Base-by-base conservation (phyloP, 2,113 vertebrate species). In the Albula glossodonta region DNA sequence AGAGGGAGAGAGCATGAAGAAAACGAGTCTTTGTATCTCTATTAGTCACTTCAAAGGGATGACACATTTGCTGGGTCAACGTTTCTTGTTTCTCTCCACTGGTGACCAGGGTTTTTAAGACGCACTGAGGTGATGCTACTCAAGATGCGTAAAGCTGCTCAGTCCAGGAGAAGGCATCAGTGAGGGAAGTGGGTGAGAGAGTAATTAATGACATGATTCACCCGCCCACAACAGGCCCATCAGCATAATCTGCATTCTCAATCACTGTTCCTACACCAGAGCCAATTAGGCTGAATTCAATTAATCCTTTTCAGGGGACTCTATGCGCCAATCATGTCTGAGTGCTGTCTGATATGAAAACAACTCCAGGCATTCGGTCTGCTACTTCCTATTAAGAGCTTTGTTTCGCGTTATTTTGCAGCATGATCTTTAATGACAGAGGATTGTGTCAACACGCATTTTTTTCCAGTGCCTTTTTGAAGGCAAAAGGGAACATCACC, bases 271-370 rank as follows among this genome's bases (percentile, higher is more conserved):
- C 12, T 10, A 83, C 57, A 78, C 53, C 25, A 81, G 83, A 85
- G 70, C 86, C 77, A 85, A 89, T 90, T 86, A 88, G 60, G 53
- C 84, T 66, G 81, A 85, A 90, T 88, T 88, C 86, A 86, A 83
- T 89, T 86, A 89, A 85, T 82, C 50, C 83, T 63, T 74, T 88
- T 88, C 86, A 80, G 78, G 82, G 70, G 66, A 78, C 41, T 78
- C 70, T 85, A 81, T 87, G 49, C 63, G 66, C 84, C 86, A 82
- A 81, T 88, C 84, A 85, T 85, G 85, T 87, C 83, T 82, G 53
- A 7, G 41, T 57, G 52, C 5, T 80, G 63, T 83, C 86, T 80
- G 60, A 84, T 63, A 82, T 81, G 80, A 83, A 63, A 60, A 78
- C 52, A 19, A 12, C 49, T 48, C 15, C 56, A 56, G 6, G 12